Conservation (phyloP, 2,113 vertebrate genomes). For the Polyodon spathula region DNA sequence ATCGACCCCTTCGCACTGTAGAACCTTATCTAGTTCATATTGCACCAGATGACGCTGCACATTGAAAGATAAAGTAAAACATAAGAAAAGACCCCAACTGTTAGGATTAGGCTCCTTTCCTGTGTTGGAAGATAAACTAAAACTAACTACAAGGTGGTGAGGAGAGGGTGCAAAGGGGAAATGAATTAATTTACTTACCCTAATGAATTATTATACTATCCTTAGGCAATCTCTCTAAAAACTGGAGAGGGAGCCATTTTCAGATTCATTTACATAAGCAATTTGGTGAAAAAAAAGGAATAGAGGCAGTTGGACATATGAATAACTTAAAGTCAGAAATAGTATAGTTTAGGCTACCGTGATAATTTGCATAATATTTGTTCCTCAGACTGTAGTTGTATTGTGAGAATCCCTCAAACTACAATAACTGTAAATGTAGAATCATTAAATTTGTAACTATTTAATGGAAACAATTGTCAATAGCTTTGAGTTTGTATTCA, state of each 20-base stretch:
- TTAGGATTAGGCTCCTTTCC: not conserved
- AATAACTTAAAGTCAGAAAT: not conserved
- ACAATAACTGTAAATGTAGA: too few relatives aligned
- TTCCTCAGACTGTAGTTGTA: too few relatives aligned
- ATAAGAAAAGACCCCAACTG: not conserved
- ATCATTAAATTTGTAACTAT: too few relatives aligned
- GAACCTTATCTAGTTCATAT: slow-evolving; percentile 33
- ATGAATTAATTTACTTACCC: slow-evolving; percentile 50
- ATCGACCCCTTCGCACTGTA: slow-evolving; percentile 41
- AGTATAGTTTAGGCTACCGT: not conserved
- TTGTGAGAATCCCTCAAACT: too few relatives aligned
- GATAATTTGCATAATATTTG: too few relatives aligned
- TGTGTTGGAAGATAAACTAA: not conserved
- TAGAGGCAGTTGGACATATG: slow-evolving; percentile 1
- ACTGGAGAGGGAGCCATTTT: slow-evolving; percentile 42
- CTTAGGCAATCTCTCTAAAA: slow-evolving; percentile 41
- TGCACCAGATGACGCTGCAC: slow-evolving; percentile 17
- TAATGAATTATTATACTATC: slow-evolving; percentile 45
- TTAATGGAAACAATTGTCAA: too few relatives aligned
- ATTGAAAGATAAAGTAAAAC: slow-evolving; percentile 13
- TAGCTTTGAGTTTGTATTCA: too few relatives aligned
- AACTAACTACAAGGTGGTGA: slow-evolving; percentile 38
- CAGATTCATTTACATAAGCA: slow-evolving; percentile 38
- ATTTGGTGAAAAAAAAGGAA: slow-evolving; percentile 33
- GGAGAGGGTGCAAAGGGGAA: slow-evolving; percentile 44